A percentile compares a stretch with the other conserved stretches of the same genome.
phyloP scores from a whole-genome alignment of 2,113 vertebrate species.

The Pelusios castaneus region DNA sequence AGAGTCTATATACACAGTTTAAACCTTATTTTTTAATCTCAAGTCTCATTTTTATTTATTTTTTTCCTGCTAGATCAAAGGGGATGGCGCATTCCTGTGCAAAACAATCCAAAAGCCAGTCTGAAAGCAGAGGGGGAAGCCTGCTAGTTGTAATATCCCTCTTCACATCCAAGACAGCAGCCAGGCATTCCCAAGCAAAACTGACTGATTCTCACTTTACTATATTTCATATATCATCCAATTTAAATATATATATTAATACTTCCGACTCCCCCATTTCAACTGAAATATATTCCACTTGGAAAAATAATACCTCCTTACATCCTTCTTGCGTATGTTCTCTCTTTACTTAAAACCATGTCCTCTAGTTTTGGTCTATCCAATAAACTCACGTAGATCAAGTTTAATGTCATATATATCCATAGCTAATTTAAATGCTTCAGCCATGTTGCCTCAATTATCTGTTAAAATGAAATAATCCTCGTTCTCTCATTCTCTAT shows the following conservation, averaged over 20 bases:
- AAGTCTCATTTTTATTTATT: neutral
- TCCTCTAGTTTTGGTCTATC: neutral
- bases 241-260: constrained; percentile 17
- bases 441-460: neutral
- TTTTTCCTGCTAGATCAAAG: neutral
- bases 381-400: neutral
- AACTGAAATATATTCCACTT: neutral
- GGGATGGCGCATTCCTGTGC: neutral
- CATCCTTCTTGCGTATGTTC: neutral
- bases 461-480: neutral
- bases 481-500: neutral
- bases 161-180: neutral
- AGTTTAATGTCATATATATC: neutral
- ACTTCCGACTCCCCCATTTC: neutral
- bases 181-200: neutral
- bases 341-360: neutral
- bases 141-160: neutral
- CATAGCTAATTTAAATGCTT: neutral
- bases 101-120: neutral
- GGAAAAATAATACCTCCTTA: neutral
- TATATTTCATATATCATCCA: neutral
- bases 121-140: neutral
- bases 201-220: rapidly evolving
- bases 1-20: neutral
- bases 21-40: neutral